Base-by-base conservation (phyloP, 2,888 invertebrate species). In the Caenorhabditis sp. region DNA sequence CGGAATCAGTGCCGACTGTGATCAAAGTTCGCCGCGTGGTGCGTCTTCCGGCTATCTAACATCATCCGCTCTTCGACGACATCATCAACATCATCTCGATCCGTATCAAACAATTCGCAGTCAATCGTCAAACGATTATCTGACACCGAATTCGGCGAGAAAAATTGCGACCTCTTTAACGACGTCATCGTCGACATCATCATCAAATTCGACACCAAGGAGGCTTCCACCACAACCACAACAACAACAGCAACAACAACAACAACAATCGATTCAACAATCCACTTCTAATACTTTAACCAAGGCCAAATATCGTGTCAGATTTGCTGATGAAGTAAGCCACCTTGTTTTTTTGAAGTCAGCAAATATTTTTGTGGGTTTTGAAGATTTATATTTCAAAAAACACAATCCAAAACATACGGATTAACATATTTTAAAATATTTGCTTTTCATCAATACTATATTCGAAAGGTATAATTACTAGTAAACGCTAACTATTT, bases 1-100 rank as follows among this genome's bases (percentile, higher is more conserved):
- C 56, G 83, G 83, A 50, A 83, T 83, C 27, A 81, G 81, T 58
- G 83, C 83, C 5, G 83, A 83, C 67, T 82, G 79, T 57, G 82
- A 82, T 70, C 81, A 81, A 59, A 68, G 71, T 43, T 75, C 76
- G 54, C 76, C 82, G 2, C 50, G 77, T 31, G 17, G 17, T 17
- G 56, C 26, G 3, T 8, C 56, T 7, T 21, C 23, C 5, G 43
- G 17, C 12, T 36, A 58, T 59, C 43, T 21, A 10, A 59, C n/a
- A 21, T 23, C 21, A 17, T 59, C 59, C 4, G 17, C 25, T 57
- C n/a, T 63, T 23, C 56, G 56, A 20, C 54, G 17, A 56, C 26
- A 17, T 21, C 61, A 65, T 10, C 38, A 31, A 7, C 25, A 59
- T 12, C 59, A 61, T 54, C 62, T 38, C 23, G 26, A 54, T 17